Evolutionary conservation across 2,113 vertebrate genomes (phyloP).

Genomic region (Sebastes fasciatus): DNA sequence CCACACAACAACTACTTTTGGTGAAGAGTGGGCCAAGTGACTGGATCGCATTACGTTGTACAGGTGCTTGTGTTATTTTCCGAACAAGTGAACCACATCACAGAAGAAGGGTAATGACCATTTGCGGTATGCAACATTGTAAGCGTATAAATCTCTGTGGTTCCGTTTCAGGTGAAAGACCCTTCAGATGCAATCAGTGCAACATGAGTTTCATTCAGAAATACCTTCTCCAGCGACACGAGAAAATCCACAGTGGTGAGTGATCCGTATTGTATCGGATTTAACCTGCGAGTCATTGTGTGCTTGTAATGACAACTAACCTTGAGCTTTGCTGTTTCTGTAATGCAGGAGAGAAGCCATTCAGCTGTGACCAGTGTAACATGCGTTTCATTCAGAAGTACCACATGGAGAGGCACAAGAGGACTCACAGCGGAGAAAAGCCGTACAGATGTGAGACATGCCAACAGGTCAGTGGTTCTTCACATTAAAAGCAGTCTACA

Average conservation of each 20-base stretch:
- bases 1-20: background rate
- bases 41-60: background rate
- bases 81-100: background rate
- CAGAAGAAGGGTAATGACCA: background rate
- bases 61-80: background rate
- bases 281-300: background rate
- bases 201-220: constrained; percentile 99
- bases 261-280: background rate
- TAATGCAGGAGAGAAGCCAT: constrained; percentile 94
- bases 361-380: constrained; percentile 98
- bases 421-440: constrained; percentile 99
- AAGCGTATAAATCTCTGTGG: background rate
- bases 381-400: constrained; percentile 99
- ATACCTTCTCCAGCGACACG: constrained; percentile 95
- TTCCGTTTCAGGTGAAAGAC: constrained; percentile 88
- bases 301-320: background rate
- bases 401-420: constrained; percentile 99
- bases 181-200: constrained; percentile 98
- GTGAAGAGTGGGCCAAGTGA: background rate
- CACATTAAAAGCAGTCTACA: no score
- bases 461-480: constrained; percentile 87
- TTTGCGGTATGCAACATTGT: background rate
- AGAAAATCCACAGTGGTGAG: constrained; percentile 97
- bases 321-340: background rate
- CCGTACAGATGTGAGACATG: constrained; percentile 99